Conservation (phyloP, 1,140 invertebrate species). For the Parasteatoda tepidariorum region DNA sequence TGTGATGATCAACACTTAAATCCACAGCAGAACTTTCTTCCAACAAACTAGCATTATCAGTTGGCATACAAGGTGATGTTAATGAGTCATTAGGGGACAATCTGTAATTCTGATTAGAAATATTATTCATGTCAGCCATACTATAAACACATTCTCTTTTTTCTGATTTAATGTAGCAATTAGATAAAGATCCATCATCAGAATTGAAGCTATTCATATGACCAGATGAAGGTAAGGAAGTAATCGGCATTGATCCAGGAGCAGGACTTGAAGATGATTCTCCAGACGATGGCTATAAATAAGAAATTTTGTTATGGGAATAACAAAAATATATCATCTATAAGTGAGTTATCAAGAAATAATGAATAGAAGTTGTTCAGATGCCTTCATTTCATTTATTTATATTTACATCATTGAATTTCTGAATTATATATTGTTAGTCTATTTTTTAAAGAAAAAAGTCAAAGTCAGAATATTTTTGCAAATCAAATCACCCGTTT, state of each 20-base stretch:
- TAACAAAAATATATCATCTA: too few relatives aligned
- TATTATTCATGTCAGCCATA: slow-evolving; percentile 45
- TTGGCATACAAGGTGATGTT: not conserved
- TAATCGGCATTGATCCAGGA: slow-evolving; percentile 47
- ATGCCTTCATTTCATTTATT: too few relatives aligned
- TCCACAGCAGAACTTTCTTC: slow-evolving; percentile 65
- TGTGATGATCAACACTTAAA: slow-evolving; percentile 61
- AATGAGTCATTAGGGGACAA: slow-evolving; percentile 20
- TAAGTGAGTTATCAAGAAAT: too few relatives aligned
- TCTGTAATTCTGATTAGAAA: not conserved
- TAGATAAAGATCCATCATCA: slow-evolving; percentile 42
- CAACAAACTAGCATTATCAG: slow-evolving; percentile 31
- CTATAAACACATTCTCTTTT: slow-evolving; percentile 39
- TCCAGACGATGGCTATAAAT: slow-evolving; percentile 37
- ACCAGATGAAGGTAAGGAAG: slow-evolving; percentile 35
- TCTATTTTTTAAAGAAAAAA: too few relatives aligned
- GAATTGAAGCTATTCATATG: slow-evolving; percentile 43
- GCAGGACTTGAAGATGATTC: slow-evolving; percentile 60
- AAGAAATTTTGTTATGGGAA: not conserved
- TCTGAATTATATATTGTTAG: too few relatives aligned
- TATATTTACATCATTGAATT: too few relatives aligned
- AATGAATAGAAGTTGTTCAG: too few relatives aligned
- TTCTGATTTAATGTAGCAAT: slow-evolving; percentile 46
- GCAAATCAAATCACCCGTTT: too few relatives aligned
- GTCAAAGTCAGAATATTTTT: too few relatives aligned